phyloP scores from a whole-genome alignment of 2,113 vertebrate genomes.

The Fulica atra region DNA sequence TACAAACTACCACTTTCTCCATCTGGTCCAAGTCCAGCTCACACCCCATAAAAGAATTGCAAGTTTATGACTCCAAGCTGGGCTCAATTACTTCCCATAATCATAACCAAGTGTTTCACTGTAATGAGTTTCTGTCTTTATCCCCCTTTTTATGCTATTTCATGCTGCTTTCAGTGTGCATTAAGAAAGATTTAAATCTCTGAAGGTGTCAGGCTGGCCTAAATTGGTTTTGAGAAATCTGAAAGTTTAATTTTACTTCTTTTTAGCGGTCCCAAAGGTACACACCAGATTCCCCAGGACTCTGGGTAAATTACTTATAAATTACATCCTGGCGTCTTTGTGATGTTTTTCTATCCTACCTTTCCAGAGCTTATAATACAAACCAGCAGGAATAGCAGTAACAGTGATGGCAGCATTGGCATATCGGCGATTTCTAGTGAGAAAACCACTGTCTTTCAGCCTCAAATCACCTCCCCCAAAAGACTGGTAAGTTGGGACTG shows the following conservation, averaged over 20 bases:
- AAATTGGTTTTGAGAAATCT: neutral
- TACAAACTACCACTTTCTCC: slow-evolving; percentile 33
- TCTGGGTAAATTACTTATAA: slow-evolving; percentile 17
- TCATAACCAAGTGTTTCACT: slow-evolving; percentile 55
- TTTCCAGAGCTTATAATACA: neutral
- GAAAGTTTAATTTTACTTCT: neutral
- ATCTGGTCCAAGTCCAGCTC: slow-evolving; percentile 50
- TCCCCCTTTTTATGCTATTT: neutral
- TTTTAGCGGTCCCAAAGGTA: neutral
- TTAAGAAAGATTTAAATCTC: neutral
- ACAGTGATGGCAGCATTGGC: fast-evolving
- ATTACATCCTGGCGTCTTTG: neutral
- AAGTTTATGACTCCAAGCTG: slow-evolving; percentile 60
- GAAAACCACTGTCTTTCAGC: neutral
- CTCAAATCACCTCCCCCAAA: neutral
- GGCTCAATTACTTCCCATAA: slow-evolving; percentile 57
- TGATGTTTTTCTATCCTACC: neutral
- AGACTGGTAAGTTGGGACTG: neutral
- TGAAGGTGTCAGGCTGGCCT: neutral
- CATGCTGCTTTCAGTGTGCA: neutral
- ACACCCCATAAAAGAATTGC: slow-evolving; percentile 54
- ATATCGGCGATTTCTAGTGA: neutral
- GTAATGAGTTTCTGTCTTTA: neutral
- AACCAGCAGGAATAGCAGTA: neutral
- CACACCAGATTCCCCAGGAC: neutral